Evolutionary conservation across 2,888 invertebrate species (phyloP).

Genomic region (Pammene fasciana): DNA sequence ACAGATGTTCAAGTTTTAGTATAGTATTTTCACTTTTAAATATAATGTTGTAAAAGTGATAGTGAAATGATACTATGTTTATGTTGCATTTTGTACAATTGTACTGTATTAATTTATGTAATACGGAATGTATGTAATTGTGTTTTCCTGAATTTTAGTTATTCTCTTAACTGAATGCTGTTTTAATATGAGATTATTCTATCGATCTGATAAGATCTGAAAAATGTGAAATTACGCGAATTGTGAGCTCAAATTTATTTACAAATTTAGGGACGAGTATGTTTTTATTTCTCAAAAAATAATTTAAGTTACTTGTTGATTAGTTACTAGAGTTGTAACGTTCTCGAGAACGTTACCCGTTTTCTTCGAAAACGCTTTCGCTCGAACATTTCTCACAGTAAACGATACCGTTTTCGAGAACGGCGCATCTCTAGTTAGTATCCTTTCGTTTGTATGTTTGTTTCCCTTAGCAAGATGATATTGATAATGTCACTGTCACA

Average conservation of each 20-base stretch:
- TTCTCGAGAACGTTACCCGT: too few relatives aligned
- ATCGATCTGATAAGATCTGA: constrained; percentile 33
- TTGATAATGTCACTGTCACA: too few relatives aligned
- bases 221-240: constrained; percentile 7
- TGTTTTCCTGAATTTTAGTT: too few relatives aligned
- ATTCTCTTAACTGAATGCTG: constrained; percentile 2
- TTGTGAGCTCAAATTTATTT: constrained; percentile 32
- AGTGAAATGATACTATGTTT: not conserved
- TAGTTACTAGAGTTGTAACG: not conserved
- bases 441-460: too few relatives aligned
- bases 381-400: too few relatives aligned
- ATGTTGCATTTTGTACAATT: constrained; percentile 13
- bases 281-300: constrained; percentile 14
- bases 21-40: constrained; percentile 5
- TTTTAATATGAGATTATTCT: constrained; percentile 23
- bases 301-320: constrained; percentile 18
- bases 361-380: too few relatives aligned
- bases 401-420: too few relatives aligned
- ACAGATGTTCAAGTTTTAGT: constrained; percentile 7
- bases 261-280: constrained; percentile 3
- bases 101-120: not conserved
- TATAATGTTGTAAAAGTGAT: not conserved
- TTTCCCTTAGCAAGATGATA: too few relatives aligned
- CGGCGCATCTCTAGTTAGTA: too few relatives aligned
- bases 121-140: not conserved